Conservation (phyloP, 1,140 invertebrate genomes). For the Calephelis nemesis region DNA sequence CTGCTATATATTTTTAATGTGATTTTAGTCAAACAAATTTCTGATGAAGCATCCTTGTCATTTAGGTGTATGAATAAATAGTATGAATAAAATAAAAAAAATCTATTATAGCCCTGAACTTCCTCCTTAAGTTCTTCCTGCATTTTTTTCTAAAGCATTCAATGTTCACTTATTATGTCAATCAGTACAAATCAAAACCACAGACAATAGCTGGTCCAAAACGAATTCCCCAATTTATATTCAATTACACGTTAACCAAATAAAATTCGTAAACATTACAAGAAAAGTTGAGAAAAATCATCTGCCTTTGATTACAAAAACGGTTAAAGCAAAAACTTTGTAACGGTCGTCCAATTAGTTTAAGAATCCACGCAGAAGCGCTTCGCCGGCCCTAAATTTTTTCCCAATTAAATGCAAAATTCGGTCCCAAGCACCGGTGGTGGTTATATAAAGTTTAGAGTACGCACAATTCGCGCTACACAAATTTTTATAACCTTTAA, state of each 20-base stretch:
- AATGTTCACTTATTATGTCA: too few species aligned
- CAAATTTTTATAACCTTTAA: slow-evolving; percentile 77
- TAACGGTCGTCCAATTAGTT: slow-evolving; percentile 75
- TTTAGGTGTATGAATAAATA: too few species aligned
- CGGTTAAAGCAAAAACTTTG: slow-evolving; percentile 66
- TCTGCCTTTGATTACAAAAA: slow-evolving; percentile 54
- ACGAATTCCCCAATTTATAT: too few species aligned
- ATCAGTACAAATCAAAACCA: too few species aligned
- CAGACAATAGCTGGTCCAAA: too few species aligned
- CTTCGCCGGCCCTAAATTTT: slow-evolving; percentile 73
- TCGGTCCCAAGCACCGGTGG: slow-evolving; percentile 54
- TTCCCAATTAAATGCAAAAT: slow-evolving; percentile 77
- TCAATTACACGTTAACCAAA: background rate
- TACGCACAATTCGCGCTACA: slow-evolving; percentile 77
- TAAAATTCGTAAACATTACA: background rate
- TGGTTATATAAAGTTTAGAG: slow-evolving; percentile 75
- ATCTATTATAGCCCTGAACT: too few species aligned
- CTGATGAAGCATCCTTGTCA: too few species aligned
- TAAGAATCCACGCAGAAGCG: slow-evolving; percentile 75
- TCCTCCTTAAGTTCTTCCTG: too few species aligned
- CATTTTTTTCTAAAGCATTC: too few species aligned
- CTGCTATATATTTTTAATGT: too few species aligned
- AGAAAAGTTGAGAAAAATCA: slow-evolving; percentile 27
- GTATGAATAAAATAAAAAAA: too few species aligned
- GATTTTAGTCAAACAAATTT: too few species aligned